Conservation (phyloP, 2,797 vertebrate species). For the Nyctibius grandis region DNA sequence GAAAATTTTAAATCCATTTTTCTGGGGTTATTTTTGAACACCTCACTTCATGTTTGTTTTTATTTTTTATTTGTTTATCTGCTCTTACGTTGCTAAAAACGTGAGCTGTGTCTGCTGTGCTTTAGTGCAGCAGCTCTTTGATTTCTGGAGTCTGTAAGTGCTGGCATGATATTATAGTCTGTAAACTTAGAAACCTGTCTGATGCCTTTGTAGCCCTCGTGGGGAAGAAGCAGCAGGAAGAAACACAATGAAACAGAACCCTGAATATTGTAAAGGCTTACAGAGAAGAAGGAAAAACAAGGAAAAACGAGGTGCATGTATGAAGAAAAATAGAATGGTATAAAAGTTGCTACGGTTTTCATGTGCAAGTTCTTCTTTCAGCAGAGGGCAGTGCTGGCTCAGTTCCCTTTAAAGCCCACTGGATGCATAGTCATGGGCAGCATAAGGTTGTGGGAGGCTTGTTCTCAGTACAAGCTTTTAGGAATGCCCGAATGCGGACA, state of each 20-base stretch:
- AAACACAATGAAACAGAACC: background rate
- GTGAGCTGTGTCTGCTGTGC: background rate
- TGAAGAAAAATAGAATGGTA: background rate
- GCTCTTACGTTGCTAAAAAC: background rate
- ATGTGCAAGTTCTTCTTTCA: background rate
- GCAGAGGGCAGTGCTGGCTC: constrained; percentile 40
- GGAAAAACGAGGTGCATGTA: rapidly evolving
- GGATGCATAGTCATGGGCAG: background rate
- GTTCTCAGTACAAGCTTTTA: background rate
- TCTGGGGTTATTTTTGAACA: background rate
- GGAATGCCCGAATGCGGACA: background rate
- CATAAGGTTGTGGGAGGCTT: rapidly evolving
- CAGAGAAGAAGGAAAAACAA: background rate
- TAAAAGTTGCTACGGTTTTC: background rate
- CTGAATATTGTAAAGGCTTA: background rate
- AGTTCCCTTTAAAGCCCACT: background rate
- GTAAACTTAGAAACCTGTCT: background rate
- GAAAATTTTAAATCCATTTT: background rate
- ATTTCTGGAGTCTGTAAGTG: background rate
- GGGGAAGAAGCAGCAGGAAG: background rate
- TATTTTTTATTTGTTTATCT: background rate
- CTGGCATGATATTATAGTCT: background rate
- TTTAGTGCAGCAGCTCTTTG: background rate
- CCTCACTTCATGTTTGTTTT: background rate
- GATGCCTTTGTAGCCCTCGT: background rate